Evolutionary conservation across 2,888 invertebrate species (phyloP).

Genomic region (Imbricaverruca yamaguchii): DNA sequence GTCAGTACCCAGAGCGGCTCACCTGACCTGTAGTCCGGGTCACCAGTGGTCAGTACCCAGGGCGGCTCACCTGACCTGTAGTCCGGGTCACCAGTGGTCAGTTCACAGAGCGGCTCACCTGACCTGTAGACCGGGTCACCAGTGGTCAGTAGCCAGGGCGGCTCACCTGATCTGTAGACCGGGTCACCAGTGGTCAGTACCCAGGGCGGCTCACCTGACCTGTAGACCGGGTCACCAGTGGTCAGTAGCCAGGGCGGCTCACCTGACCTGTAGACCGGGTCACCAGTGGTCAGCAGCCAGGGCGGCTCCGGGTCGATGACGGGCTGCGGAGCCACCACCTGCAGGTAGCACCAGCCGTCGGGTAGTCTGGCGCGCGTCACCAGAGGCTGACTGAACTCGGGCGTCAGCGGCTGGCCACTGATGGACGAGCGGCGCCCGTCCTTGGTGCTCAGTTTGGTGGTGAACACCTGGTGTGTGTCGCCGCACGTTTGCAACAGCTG

Average conservation of each 20-base stretch:
- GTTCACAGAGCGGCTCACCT: neutral
- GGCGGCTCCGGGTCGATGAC: neutral
- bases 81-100: too few species aligned
- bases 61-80: too few species aligned
- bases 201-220: neutral
- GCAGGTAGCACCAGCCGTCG: constrained; percentile 54
- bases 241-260: neutral
- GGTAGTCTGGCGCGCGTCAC: constrained; percentile 48
- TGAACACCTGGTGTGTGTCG: neutral
- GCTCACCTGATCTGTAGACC: neutral
- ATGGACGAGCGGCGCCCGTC: constrained; percentile 9
- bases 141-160: too few species aligned
- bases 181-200: neutral
- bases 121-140: neutral
- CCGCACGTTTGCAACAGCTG: neutral
- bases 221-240: neutral
- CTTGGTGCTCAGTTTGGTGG: neutral
- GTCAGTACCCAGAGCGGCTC: too few species aligned
- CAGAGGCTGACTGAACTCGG: constrained; percentile 28
- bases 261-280: neutral
- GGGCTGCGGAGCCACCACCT: constrained; percentile 38
- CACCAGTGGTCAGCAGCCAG: neutral
- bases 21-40: too few species aligned
- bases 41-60: too few species aligned
- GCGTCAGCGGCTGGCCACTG: constrained; percentile 23